Percentiles rank a stretch among this genome's conserved stretches.
Conservation (phyloP, 2,888 invertebrate species). For the Campopleginae sp. region DNA sequence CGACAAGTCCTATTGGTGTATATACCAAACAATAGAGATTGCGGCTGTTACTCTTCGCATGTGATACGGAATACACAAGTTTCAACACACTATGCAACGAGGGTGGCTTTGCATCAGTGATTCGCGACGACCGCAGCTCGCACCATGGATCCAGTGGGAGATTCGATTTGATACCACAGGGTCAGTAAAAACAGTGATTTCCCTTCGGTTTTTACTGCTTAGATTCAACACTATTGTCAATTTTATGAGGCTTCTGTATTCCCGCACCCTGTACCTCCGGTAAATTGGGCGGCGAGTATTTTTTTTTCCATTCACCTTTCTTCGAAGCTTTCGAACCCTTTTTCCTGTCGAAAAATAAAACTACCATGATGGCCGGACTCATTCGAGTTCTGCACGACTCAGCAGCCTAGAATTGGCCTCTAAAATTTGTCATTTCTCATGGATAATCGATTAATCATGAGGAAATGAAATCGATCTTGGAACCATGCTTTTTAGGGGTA, state of each 20-base stretch:
- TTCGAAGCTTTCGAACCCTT: background rate
- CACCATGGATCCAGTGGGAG: constrained; percentile 33
- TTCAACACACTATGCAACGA: constrained; percentile 21
- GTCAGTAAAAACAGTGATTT: constrained; percentile 3
- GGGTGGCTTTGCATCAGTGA: constrained; percentile 48
- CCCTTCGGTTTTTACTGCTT: background rate
- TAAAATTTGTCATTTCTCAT: no score
- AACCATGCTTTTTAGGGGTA: no score
- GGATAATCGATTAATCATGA: no score
- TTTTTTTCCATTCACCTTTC: background rate
- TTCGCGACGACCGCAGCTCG: constrained; percentile 37
- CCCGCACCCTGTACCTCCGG: no score
- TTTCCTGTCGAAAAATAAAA: background rate
- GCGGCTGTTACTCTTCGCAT: background rate
- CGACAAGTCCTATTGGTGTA: background rate
- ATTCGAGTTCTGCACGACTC: background rate
- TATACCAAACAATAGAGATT: constrained; percentile 46
- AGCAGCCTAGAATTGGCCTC: background rate
- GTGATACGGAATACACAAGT: background rate
- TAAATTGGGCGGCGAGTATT: background rate
- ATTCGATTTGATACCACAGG: constrained; percentile 41
- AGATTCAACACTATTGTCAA: background rate
- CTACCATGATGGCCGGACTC: background rate
- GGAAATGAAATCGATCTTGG: no score
- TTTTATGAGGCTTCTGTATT: background rate